Evolutionary conservation across 2,113 vertebrate genomes (phyloP).

Genomic region (Malurus alboscapulatus): DNA sequence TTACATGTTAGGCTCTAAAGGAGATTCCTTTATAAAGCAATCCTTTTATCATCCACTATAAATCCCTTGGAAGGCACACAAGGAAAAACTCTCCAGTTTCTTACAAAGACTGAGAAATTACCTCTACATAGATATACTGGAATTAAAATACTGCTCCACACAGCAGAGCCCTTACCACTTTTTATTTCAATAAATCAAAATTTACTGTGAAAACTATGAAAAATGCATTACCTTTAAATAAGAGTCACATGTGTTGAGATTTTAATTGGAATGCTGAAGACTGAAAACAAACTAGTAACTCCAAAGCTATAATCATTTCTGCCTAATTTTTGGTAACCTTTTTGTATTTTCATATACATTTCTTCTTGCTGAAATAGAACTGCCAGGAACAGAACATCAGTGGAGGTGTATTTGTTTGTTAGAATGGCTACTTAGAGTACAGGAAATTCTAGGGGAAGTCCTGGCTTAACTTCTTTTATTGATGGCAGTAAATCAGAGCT

Average conservation of each 20-base stretch:
- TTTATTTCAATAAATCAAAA: not conserved
- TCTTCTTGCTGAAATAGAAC: not conserved
- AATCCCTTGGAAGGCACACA: not conserved
- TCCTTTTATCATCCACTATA: not conserved
- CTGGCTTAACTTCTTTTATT: not conserved
- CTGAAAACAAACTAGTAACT: not conserved
- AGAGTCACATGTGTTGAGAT: not conserved
- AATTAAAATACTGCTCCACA: not conserved
- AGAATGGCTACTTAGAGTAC: not conserved
- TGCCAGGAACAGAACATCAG: not conserved
- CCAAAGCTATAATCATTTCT: not conserved
- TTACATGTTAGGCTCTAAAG: not conserved
- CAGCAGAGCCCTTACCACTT: not conserved
- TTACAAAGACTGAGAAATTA: not conserved
- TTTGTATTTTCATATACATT: not conserved
- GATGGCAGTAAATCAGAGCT: not conserved
- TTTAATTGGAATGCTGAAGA: not conserved
- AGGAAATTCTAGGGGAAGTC: not conserved
- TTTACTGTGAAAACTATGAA: not conserved
- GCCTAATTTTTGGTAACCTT: not conserved
- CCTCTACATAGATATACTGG: not conserved
- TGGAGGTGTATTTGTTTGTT: not conserved
- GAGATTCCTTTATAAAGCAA: not conserved
- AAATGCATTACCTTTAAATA: not conserved
- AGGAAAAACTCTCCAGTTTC: not conserved